These are phyloP conservation scores for Ceuthmochares aereus DNA, from an alignment of 2,113 vertebrate genomes.

Conservation along the genomic window DNA sequence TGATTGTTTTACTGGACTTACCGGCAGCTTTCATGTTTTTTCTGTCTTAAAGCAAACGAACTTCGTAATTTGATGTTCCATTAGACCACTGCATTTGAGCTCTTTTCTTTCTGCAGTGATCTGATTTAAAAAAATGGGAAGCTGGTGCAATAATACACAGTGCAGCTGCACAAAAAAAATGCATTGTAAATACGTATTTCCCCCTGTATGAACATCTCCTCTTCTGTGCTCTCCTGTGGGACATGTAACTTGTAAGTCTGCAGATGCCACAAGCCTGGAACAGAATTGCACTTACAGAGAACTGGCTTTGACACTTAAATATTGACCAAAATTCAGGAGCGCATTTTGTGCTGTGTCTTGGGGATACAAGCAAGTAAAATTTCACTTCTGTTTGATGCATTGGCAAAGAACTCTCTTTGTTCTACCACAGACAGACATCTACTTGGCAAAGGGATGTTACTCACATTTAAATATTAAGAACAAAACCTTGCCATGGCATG, in stretches of 20 bases:
- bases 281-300: not conserved
- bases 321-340: not conserved
- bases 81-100: not conserved
- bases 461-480: not conserved
- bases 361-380: not conserved
- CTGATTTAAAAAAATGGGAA: conserved; percentile 41
- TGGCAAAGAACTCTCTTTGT: conserved; percentile 1
- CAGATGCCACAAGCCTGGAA: not conserved
- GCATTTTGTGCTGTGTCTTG: not conserved
- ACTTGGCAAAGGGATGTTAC: not conserved
- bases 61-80: not conserved
- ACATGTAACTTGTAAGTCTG: conserved; percentile 8
- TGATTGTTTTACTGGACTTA: not conserved
- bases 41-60: not conserved
- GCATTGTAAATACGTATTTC: not conserved
- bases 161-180: conserved; percentile 19
- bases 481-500: not conserved
- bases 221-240: not conserved
- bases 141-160: not conserved
- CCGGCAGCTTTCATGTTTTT: not conserved
- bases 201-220: not conserved
- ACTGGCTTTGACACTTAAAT: not conserved
- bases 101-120: not conserved
- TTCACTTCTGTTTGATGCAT: not conserved
- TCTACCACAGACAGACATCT: not conserved